Conservation (phyloP, 2,113 vertebrate genomes). For the Heptranchias perlo region DNA sequence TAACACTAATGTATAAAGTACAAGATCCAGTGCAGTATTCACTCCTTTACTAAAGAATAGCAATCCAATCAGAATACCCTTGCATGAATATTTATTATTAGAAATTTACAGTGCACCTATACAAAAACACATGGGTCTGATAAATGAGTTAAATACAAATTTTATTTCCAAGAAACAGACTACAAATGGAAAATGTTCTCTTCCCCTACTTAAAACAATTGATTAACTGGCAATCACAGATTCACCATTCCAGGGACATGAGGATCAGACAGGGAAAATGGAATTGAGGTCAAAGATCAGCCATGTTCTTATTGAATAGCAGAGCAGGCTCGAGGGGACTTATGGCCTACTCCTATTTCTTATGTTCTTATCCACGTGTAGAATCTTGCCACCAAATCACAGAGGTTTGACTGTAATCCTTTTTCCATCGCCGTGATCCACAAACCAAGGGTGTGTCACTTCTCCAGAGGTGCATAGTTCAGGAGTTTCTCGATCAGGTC, state of each 20-base stretch:
- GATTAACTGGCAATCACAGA: background rate
- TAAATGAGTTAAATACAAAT: background rate
- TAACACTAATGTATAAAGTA: too few species aligned
- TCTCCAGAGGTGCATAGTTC: constrained; percentile 94
- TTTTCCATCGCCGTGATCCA: background rate
- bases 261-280: too few species aligned
- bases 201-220: background rate
- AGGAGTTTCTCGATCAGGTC: constrained; percentile 96
- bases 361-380: background rate
- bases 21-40: too few species aligned
- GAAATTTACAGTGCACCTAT: background rate
- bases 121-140: background rate
- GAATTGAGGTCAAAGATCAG: too few species aligned
- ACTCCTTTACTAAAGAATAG: background rate
- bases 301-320: too few species aligned
- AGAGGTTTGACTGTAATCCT: background rate
- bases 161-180: background rate
- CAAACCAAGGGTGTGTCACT: constrained; percentile 54
- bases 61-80: background rate
- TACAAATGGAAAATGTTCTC: background rate
- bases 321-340: too few species aligned
- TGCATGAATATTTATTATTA: background rate
- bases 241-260: too few species aligned
- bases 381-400: background rate
- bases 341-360: too few species aligned